A percentile compares a stretch with the other conserved stretches of the same genome.
phyloP scores from a whole-genome alignment of 2,113 vertebrate genomes.

The Pituophis catenifer region DNA sequence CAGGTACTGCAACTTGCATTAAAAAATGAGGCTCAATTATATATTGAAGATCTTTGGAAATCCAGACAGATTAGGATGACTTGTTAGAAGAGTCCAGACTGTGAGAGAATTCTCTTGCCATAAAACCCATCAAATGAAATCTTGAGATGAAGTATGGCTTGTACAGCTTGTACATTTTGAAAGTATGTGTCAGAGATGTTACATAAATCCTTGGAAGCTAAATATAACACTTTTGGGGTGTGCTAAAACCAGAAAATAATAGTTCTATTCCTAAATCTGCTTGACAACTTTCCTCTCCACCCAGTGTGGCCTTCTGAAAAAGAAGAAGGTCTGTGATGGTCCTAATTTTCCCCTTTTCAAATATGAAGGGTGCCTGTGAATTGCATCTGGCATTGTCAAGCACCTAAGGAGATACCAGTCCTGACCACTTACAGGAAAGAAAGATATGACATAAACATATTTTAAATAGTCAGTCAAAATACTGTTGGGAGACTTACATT shows the following conservation, averaged over 20 bases:
- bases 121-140: slow-evolving; percentile 31
- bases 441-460: not conserved
- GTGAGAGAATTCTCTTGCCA: not conserved
- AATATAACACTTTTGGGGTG: slow-evolving; percentile 63
- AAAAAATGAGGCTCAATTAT: not conserved
- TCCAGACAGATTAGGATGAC: not conserved
- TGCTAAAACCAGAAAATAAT: slow-evolving; percentile 9
- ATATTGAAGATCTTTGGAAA: not conserved
- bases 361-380: not conserved
- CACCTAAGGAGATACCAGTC: not conserved
- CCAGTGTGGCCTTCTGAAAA: not conserved
- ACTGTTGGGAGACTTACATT: not conserved
- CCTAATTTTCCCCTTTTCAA: not conserved
- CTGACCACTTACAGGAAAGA: not conserved
- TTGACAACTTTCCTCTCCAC: not conserved
- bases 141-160: not conserved
- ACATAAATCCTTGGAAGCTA: slow-evolving; percentile 63
- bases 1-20: not conserved
- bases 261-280: slow-evolving; percentile 8
- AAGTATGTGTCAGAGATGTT: slow-evolving; percentile 59
- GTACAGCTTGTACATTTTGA: slow-evolving; percentile 61
- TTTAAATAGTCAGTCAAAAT: not conserved
- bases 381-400: not conserved
- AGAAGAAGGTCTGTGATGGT: not conserved
- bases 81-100: not conserved